Evolutionary conservation across 2,113 vertebrate genomes (phyloP), one percentile per base, ranked within the genome.

Genomic region (Gorilla gorilla): DNA sequence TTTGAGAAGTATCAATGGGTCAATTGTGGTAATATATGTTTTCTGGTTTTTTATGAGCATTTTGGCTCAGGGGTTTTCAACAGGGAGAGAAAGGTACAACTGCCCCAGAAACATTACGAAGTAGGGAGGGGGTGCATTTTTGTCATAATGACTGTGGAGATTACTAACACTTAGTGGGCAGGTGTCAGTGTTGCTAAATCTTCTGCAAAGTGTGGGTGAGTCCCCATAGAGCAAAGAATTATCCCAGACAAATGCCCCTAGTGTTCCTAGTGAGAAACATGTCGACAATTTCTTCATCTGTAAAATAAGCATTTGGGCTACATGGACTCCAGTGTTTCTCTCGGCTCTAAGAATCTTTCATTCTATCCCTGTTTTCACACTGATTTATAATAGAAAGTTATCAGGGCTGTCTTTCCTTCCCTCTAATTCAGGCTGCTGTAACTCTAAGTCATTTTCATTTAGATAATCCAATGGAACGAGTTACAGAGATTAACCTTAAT

Each of bases 381-480:
- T 48, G 23, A 61, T 81, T 91, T 52, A 32, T 32, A 64, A 64
- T 30, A 83, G 93, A 92, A 68, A 89, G 48, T 57, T 64, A 43
- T 38, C 59, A 50, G 78, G 43, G 40, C 66, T 57, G 17, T 79
- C 72, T 87, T 66, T 8, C 16, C 13, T n/a, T 89, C 45, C 64
- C 84, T 95, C 76, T 94, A 96, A 94, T 97, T 92, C 94, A 5
- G 45, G 57, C 76, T 66, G 40, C 79, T 93, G 25, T 90, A 35
- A 97, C 12, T 23, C 55, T 82, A 86, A 43, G 40, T 64, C 61
- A 90, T 95, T 97, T 93, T 97, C 80, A 94, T 80, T 83, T 88
- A 95, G 76, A 81, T 70, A 40, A 72, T 35, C 23, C 38, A 61
- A 1, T 64, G 79, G 83, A 86, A 86, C 82, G 17, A 76, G 92